Evolutionary conservation across 2,888 invertebrate genomes (phyloP).

Genomic region (Habrosyne pyritoides): DNA sequence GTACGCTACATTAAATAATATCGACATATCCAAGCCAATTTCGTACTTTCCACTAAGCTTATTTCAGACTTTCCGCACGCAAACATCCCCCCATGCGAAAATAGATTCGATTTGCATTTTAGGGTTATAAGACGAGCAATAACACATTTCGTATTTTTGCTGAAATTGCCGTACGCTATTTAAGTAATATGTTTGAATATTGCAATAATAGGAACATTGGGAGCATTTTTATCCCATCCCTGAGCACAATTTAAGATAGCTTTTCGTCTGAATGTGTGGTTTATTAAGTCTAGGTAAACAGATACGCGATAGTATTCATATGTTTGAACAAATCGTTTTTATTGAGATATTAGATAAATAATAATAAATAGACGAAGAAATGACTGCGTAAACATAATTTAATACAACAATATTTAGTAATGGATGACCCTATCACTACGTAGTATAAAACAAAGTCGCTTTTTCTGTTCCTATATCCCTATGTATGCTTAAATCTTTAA

Average conservation of each 20-base stretch:
- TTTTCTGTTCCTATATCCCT: too few relatives aligned
- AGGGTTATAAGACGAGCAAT: conserved; percentile 62
- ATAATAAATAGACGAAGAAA: too few relatives aligned
- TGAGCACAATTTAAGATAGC: background rate
- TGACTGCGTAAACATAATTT: too few relatives aligned
- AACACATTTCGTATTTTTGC: conserved; percentile 51
- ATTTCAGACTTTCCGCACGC: conserved; percentile 69
- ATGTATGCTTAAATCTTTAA: too few relatives aligned
- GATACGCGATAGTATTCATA: too few relatives aligned
- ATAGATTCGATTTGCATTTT: conserved; percentile 74
- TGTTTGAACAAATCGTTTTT: too few relatives aligned
- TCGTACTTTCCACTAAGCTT: conserved; percentile 73
- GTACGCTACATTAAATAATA: conserved; percentile 76
- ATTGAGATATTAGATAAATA: too few relatives aligned
- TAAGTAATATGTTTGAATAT: conserved; percentile 31
- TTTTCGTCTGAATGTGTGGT: too few relatives aligned
- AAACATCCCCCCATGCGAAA: conserved; percentile 69
- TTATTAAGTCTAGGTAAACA: too few relatives aligned
- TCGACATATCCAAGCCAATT: conserved; percentile 78
- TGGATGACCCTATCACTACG: too few relatives aligned
- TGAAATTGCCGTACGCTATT: conserved; percentile 35
- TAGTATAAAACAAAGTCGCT: too few relatives aligned
- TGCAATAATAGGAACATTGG: conserved; percentile 8
- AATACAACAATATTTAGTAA: too few relatives aligned
- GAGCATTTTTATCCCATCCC: background rate